phyloP scores from a whole-genome alignment of 2,113 vertebrate genomes.

The Puntigrus tetrazona region DNA sequence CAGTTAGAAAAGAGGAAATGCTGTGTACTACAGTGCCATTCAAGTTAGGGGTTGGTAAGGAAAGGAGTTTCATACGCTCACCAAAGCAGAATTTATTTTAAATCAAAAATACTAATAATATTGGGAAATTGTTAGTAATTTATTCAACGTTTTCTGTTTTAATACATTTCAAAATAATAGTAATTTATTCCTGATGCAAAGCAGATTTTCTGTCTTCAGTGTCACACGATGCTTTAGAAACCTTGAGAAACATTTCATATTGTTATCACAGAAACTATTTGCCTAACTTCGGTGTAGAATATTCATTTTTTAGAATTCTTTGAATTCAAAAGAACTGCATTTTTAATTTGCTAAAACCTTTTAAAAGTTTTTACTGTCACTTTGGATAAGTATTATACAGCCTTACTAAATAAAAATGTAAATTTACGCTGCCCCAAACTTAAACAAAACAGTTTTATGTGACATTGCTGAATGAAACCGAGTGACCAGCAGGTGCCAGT shows the following conservation, averaged over 20 bases:
- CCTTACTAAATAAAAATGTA: background rate
- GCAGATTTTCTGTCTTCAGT: background rate
- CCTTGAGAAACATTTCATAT: too few relatives aligned
- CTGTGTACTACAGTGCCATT: background rate
- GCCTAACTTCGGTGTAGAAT: too few relatives aligned
- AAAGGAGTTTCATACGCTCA: background rate
- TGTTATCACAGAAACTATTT: too few relatives aligned
- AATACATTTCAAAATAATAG: background rate
- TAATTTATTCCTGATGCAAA: background rate
- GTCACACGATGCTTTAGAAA: background rate
- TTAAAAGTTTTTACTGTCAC: too few relatives aligned
- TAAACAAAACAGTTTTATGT: too few relatives aligned
- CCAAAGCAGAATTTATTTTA: background rate
- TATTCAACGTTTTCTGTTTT: background rate
- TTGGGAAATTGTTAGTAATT: too few relatives aligned
- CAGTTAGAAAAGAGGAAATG: background rate
- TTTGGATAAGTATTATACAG: background rate
- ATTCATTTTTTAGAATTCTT: background rate
- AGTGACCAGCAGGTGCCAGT: slow-evolving; percentile 73
- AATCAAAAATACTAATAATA: background rate
- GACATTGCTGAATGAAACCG: background rate
- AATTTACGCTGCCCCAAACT: too few relatives aligned
- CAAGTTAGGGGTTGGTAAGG: background rate
- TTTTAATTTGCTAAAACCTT: too few relatives aligned
- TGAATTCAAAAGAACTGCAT: too few relatives aligned